These are phyloP conservation scores for Pangasius macronema DNA, from an alignment of 2,797 vertebrate genomes.

Conservation along the genomic window DNA sequence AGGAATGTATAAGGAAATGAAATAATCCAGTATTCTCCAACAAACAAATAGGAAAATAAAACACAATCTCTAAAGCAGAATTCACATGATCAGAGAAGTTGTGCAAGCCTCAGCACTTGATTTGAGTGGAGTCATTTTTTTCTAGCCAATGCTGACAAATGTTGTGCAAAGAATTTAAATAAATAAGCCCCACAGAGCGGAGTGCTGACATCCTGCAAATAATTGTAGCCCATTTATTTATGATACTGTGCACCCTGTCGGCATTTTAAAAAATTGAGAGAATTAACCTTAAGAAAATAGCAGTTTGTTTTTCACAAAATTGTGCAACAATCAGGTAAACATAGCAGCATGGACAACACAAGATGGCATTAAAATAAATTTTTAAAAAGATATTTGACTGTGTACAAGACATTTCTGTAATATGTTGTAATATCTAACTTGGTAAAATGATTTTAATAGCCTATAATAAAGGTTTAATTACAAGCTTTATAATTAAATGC, in stretches of 20 bases:
- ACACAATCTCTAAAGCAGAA: neutral
- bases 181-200: neutral
- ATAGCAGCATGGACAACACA: neutral
- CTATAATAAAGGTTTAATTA: neutral
- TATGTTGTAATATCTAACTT: neutral
- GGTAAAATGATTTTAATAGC: neutral
- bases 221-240: neutral
- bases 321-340: neutral
- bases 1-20: neutral
- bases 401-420: neutral
- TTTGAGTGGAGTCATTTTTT: neutral
- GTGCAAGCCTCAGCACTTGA: neutral
- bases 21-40: neutral
- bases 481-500: neutral
- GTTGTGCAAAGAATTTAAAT: neutral
- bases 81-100: neutral
- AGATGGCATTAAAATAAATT: neutral
- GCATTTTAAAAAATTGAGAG: neutral
- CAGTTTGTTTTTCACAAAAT: neutral
- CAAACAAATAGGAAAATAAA: neutral
- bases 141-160: neutral
- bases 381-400: neutral
- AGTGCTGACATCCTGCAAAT: neutral
- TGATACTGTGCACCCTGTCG: neutral
- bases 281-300: neutral